A percentile compares a stretch with the other conserved stretches of the same genome.
Evolutionary conservation across 2,797 vertebrate species (phyloP).

Genomic region (Manis crassicaudata): DNA sequence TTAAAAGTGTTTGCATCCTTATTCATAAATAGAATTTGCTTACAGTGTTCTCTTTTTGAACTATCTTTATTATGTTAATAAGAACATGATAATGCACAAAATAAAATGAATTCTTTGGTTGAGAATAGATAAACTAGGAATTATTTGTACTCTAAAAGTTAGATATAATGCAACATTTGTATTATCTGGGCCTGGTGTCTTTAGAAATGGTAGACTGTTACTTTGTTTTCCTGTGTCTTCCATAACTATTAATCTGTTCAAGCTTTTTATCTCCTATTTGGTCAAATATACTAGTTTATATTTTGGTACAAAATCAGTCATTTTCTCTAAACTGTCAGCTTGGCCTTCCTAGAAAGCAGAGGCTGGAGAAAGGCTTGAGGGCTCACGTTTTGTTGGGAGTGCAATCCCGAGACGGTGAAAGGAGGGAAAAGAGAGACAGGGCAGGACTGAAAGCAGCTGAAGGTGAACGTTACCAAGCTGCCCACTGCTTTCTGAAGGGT

Average conservation of each 20-base stretch:
- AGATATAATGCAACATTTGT: not conserved
- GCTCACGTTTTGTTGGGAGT: not conserved
- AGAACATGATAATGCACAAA: not conserved
- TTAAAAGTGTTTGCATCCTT: conserved; percentile 16
- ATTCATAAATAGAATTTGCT: not conserved
- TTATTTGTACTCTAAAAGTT: conserved; percentile 20
- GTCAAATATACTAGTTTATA: not conserved
- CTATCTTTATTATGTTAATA: not conserved
- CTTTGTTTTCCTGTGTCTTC: not conserved
- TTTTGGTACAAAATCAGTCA: not conserved
- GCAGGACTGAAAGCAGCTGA: not conserved
- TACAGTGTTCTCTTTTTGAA: not conserved
- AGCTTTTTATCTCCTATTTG: not conserved
- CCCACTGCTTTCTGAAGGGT: not conserved
- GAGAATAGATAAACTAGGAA: conserved; percentile 11
- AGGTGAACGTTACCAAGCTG: not conserved
- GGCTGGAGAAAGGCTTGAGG: not conserved
- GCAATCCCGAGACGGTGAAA: not conserved
- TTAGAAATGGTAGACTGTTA: not conserved
- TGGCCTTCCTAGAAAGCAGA: not conserved
- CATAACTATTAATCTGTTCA: not conserved
- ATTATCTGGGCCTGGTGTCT: not conserved
- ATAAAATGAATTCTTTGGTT: not conserved
- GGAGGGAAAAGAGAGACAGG: not conserved
- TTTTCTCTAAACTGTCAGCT: not conserved